Evolutionary conservation across 2,113 vertebrate genomes (phyloP).

Genomic region (Fregata magnificens): DNA sequence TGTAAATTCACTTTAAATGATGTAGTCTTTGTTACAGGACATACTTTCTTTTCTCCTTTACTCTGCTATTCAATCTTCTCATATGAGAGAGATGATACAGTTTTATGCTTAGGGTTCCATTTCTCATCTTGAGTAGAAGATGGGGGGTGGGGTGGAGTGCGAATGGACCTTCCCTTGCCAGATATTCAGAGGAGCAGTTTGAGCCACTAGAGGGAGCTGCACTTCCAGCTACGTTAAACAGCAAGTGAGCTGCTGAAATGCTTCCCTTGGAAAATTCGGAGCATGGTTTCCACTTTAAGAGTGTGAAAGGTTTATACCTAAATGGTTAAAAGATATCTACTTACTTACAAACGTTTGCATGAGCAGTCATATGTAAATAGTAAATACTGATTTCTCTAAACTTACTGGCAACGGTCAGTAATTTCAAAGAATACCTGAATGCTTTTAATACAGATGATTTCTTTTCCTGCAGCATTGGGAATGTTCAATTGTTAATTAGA

Average conservation of each 20-base stretch:
- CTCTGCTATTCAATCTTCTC: neutral
- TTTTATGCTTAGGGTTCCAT: neutral
- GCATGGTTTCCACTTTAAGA: neutral
- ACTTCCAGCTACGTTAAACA: neutral
- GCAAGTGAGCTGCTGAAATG: neutral
- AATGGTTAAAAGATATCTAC: neutral
- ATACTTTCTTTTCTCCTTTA: neutral
- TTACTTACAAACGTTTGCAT: neutral
- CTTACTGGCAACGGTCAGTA: neutral
- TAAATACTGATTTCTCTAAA: neutral
- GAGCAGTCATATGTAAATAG: neutral
- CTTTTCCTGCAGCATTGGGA: neutral
- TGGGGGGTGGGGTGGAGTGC: rapidly evolving
- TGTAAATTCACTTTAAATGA: neutral
- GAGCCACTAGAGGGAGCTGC: neutral
- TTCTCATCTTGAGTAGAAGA: neutral
- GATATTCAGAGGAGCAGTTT: neutral
- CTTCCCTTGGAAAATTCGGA: neutral
- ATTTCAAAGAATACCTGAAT: neutral
- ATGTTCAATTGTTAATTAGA: neutral
- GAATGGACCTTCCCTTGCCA: no score
- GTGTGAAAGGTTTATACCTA: neutral
- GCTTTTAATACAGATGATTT: neutral
- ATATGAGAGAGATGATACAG: neutral
- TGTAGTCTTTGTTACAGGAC: neutral